These are phyloP conservation scores for Phrynocephalus guinanensis DNA, from an alignment of 2,797 vertebrate genomes.

Conservation along the genomic window DNA sequence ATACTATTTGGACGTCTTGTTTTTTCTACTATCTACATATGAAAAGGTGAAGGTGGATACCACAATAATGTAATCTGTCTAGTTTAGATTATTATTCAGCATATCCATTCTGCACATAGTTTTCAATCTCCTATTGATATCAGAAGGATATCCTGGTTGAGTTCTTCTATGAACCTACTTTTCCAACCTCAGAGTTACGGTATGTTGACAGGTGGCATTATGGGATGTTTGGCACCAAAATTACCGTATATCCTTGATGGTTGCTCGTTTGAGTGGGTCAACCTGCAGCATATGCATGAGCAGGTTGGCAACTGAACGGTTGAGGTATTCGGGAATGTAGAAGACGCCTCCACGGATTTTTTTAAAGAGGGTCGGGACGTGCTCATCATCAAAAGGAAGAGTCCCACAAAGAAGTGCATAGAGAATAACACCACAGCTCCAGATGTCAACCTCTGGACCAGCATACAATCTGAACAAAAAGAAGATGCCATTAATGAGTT, in stretches of 20 bases:
- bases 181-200: neutral
- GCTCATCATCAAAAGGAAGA: conserved; percentile 97
- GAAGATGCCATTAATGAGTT: neutral
- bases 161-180: accelerated
- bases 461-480: conserved; percentile 86
- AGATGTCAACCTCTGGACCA: conserved; percentile 98
- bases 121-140: neutral
- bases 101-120: neutral
- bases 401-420: conserved; percentile 97
- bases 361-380: conserved; percentile 97
- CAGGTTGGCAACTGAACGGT: conserved; percentile 90
- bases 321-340: conserved; percentile 97
- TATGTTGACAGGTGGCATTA: neutral
- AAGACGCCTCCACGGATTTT: conserved; percentile 98
- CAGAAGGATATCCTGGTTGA: neutral
- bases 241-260: conserved; percentile 98
- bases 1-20: no score
- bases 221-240: conserved; percentile 10
- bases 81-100: neutral
- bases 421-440: conserved; percentile 97
- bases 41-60: neutral
- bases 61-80: neutral
- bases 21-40: no score
- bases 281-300: conserved; percentile 98
- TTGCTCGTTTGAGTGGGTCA: conserved; percentile 95